Percentiles rank a stretch among this genome's conserved stretches.
phyloP scores from a whole-genome alignment of 2,888 invertebrate species.

The Heliconius aoede region DNA sequence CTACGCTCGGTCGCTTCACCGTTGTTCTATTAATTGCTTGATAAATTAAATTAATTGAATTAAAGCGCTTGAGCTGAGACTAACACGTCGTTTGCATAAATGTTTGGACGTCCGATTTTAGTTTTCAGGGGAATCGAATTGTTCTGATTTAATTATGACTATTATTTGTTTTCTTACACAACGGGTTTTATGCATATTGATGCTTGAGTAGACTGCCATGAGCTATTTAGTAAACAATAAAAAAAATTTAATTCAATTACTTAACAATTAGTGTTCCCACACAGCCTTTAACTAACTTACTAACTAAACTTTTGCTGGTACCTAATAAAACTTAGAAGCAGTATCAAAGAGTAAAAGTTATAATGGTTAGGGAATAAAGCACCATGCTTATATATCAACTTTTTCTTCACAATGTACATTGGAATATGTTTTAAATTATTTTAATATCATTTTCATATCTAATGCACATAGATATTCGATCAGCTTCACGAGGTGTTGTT shows the following conservation, averaged over 20 bases:
- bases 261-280: not conserved
- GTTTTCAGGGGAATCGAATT: conserved; percentile 62
- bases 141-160: conserved; percentile 55
- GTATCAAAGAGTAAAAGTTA: no score
- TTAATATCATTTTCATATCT: no score
- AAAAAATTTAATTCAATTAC: not conserved
- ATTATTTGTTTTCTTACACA: conserved; percentile 43
- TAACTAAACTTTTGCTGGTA: no score
- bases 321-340: no score
- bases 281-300: no score
- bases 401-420: no score
- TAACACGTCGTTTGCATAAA: conserved; percentile 72
- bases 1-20: conserved; percentile 75
- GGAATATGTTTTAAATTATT: no score
- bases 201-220: not conserved
- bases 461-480: no score
- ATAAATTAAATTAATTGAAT: conserved; percentile 80
- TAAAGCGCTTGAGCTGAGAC: conserved; percentile 69
- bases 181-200: not conserved
- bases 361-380: no score
- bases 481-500: no score
- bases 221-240: conserved; percentile 21
- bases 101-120: conserved; percentile 70
- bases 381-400: no score
- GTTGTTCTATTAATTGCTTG: conserved; percentile 78